These are phyloP conservation scores for Eupithecia centaureata DNA, from an alignment of 2,888 invertebrate genomes.

Conservation along the genomic window DNA sequence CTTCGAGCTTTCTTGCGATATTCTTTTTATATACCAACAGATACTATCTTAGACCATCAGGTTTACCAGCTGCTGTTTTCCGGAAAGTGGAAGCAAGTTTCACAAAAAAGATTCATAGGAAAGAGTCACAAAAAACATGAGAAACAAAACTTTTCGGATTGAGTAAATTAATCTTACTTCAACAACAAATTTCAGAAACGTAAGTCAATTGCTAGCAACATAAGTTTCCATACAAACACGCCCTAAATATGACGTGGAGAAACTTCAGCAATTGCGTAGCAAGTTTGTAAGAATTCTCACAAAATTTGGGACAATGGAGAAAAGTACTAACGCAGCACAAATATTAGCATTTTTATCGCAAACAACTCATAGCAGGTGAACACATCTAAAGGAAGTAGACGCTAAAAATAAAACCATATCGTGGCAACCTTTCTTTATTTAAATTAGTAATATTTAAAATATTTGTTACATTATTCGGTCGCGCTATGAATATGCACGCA, in stretches of 20 bases:
- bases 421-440: constrained; percentile 24
- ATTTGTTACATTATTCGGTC: not conserved
- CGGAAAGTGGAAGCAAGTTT: not conserved
- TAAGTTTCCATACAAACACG: constrained; percentile 45
- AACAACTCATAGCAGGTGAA: constrained; percentile 48
- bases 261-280: constrained; percentile 45
- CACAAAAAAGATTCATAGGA: not conserved
- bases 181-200: constrained; percentile 36
- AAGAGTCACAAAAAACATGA: constrained; percentile 2
- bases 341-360: constrained; percentile 59
- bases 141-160: not conserved
- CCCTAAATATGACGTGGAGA: constrained; percentile 46
- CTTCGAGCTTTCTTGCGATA: too few species aligned
- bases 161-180: constrained; percentile 18
- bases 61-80: constrained; percentile 7
- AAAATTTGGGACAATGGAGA: constrained; percentile 43
- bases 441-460: constrained; percentile 14
- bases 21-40: not conserved
- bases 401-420: constrained; percentile 30
- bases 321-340: constrained; percentile 47
- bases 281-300: constrained; percentile 43
- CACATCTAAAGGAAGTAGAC: constrained; percentile 36
- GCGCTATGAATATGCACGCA: constrained; percentile 8
- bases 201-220: constrained; percentile 44
- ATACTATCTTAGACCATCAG: not conserved